Base-by-base conservation (phyloP, 1,140 invertebrate species). In the Cyphomyrmex costatus region DNA sequence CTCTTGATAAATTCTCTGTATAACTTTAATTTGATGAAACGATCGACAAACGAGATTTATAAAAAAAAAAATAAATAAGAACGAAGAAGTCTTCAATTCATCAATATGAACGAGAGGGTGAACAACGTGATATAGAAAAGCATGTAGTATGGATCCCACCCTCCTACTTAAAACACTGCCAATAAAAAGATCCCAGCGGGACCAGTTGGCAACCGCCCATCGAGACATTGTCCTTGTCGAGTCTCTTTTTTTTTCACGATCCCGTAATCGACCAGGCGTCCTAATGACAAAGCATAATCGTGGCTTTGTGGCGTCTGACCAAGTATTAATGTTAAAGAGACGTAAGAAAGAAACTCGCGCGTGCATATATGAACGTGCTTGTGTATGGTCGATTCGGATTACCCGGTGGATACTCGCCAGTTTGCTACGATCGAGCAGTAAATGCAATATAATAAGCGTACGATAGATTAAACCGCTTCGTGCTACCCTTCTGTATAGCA, bases 121-220 rank as follows among this genome's bases (percentile, higher is more conserved):
- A 79, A 73, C 12, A 56, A 76, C 42, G 46, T 51, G 84, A 65
- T 51, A 71, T 51, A 71, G 58, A 46, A 12, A 27, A 76, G 58
- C 56, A 49, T 49, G 42, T 56, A 27, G 71, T 27, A 68, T 46
- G 77, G 51, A 63, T 76, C n/a, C n/a, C 70, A 87, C 85, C 85
- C 91, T 89, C 86, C 86, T 89, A 89, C 88, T 91, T 90, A 89
- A 92, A 89, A 92, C 88, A 92, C 86, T 63, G 89, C 82, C 90
- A 88, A 92, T 92, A 89, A 92, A 92, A 87, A 77, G 77, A 92
- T 92, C 93, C 60, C 94, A 95, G 94, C 93, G 89, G 93, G 94
- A 95, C 92, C 93, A 94, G 93, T 95, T 95, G 93, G 94, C 92
- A 94, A 93, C 94, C 94, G 91, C 94, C 94, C 92, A 94, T 94